phyloP scores from a whole-genome alignment of 2,113 vertebrate species.

The Mormoops blainvillei region DNA sequence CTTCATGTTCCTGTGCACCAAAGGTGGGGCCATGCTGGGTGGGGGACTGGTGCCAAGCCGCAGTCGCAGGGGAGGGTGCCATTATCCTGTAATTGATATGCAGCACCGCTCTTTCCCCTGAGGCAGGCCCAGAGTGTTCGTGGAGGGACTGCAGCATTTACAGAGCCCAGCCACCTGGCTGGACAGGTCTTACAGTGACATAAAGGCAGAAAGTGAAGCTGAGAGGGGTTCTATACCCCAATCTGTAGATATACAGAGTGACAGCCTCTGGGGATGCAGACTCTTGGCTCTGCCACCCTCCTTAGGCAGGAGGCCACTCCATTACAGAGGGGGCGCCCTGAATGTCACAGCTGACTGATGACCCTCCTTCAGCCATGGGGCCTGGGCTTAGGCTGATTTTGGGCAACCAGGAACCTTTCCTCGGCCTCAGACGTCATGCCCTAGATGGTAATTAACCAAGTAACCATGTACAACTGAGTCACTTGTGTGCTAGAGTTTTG shows the following conservation, averaged over 20 bases:
- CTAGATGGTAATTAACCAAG: conserved; percentile 43
- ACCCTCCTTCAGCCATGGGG: conserved; percentile 8
- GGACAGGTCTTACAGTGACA: neutral
- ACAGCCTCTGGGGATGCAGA: neutral
- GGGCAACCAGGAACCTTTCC: conserved; percentile 10
- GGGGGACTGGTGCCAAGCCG: neutral
- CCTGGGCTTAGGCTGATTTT: conserved; percentile 62
- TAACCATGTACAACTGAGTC: conserved; percentile 24
- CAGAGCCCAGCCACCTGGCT: neutral
- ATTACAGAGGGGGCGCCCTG: neutral
- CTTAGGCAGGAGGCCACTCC: neutral
- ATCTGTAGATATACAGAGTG: neutral
- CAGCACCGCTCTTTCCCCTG: conserved; percentile 53
- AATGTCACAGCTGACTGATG: conserved; percentile 51
- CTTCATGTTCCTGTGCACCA: neutral
- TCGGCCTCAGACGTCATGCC: neutral
- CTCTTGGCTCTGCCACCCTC: neutral
- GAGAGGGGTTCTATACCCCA: neutral
- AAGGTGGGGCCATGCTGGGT: neutral
- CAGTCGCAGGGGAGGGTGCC: neutral
- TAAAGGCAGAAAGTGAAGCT: neutral
- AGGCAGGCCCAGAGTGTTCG: conserved; percentile 23
- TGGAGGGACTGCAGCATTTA: neutral
- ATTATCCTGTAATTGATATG: conserved; percentile 9
- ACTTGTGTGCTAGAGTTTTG: neutral